These are phyloP conservation scores for Falcaria lacertinaria DNA, from an alignment of 2,888 invertebrate genomes.

Conservation along the genomic window DNA sequence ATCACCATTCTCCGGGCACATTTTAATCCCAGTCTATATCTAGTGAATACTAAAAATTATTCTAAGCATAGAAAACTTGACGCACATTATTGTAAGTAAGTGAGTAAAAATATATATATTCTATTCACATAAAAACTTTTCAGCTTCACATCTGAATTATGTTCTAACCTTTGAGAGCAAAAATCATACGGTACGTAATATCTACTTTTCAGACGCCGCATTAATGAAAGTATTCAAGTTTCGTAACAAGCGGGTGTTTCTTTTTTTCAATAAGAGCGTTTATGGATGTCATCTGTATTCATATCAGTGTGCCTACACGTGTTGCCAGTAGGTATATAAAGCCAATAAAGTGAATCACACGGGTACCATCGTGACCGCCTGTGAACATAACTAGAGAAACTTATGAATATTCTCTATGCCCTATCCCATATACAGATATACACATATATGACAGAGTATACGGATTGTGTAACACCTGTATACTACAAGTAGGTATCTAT, in stretches of 20 bases:
- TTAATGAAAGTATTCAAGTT: no score
- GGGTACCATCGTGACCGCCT: slow-evolving; percentile 30
- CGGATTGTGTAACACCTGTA: not conserved
- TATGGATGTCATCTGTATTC: slow-evolving; percentile 41
- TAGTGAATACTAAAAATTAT: no score
- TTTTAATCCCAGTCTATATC: no score
- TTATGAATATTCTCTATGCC: slow-evolving; percentile 45
- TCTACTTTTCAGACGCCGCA: no score
- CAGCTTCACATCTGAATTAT: no score
- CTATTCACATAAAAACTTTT: no score
- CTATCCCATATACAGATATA: slow-evolving; percentile 14
- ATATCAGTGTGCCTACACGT: slow-evolving; percentile 40
- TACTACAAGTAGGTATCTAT: not conserved
- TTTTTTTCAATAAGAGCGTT: slow-evolving; percentile 30
- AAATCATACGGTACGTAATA: no score
- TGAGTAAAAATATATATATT: no score
- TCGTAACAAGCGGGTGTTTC: not conserved
- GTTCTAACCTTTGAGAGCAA: no score
- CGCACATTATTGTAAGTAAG: no score
- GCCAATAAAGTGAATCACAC: slow-evolving; percentile 49
- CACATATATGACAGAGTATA: slow-evolving; percentile 1
- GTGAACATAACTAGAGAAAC: slow-evolving; percentile 23
- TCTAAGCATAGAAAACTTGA: no score
- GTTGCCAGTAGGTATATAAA: slow-evolving; percentile 38
- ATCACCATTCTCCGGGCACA: no score